Evolutionary conservation across 2,888 invertebrate genomes (phyloP), one percentile per base, ranked within the genome.

Genomic region (Crocallis elinguaria): DNA sequence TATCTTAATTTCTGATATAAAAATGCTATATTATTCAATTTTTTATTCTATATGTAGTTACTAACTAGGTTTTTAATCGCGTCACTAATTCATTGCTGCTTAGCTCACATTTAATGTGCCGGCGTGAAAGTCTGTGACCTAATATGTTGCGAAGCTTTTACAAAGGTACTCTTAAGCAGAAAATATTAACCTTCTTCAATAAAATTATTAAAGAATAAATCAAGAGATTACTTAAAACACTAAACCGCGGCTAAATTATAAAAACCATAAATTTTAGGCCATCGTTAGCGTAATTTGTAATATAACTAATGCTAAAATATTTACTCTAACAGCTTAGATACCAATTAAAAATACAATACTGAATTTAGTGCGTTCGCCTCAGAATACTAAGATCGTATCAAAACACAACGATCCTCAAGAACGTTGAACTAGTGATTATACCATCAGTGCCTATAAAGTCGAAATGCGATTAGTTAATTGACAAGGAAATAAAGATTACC

Each of bases 391-490:
- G 36, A 62, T 49, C 17, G 17, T 51, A 49, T 57, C 50, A 58
- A 45, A 52, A 60, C 54, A 57, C 42, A 33, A 51, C 46, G 54
- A 60, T 53, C 44, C 57, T 64, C 44, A 46, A 46, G 55, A 64
- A 55, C 51, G 44, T 65, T 62, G 53, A 67, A 67, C 62, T 50
- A 57, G 54, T 60, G 59, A 73, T 66, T 68, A 61, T 55, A 64
- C 62, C 62, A 58, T 62, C 45, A 62, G 46, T 49, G 51, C 56
- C 60, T 63, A 65, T 60, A 56, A 62, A 63, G 46, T 50, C 54
- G 43, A 67, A 69, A 70, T 62, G 60, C 56, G 58, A 67, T 73
- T 71, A 67, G 63, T 68, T 64, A 71, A 77, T 75, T 72, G 64
- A 67, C 64, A 67, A 61, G 60, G 64, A 70, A 67, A 71, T 66